Evolutionary conservation across 2,888 invertebrate genomes (phyloP).

Genomic region (Griposia aprilina): DNA sequence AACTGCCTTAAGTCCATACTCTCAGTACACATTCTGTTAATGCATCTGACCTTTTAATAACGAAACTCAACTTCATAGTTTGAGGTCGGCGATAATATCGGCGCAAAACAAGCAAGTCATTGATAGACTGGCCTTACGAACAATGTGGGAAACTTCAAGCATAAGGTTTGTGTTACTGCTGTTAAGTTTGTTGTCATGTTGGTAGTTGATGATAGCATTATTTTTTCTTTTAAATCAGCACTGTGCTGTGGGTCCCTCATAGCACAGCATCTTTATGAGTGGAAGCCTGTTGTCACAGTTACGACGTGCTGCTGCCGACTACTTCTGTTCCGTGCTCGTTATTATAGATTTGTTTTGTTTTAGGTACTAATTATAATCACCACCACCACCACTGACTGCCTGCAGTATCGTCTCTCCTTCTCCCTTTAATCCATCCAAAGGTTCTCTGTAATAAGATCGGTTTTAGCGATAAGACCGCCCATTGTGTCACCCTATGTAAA

Average conservation of each 20-base stretch:
- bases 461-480: too few relatives aligned
- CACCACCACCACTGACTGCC: too few relatives aligned
- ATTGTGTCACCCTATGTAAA: too few relatives aligned
- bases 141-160: slow-evolving; percentile 48
- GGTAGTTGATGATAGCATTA: too few relatives aligned
- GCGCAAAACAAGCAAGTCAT: slow-evolving; percentile 61
- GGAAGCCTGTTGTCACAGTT: background rate
- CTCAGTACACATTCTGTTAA: slow-evolving; percentile 54
- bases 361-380: background rate
- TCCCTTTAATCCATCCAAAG: too few relatives aligned
- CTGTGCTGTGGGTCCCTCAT: too few relatives aligned
- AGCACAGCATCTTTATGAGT: background rate
- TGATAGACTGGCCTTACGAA: slow-evolving; percentile 50
- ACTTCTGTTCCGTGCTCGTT: background rate
- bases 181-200: background rate
- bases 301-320: background rate
- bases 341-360: background rate
- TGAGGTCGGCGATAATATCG: slow-evolving; percentile 68
- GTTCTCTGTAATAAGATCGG: too few relatives aligned
- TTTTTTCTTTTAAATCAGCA: too few relatives aligned
- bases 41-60: slow-evolving; percentile 74
- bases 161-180: background rate
- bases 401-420: too few relatives aligned
- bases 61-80: slow-evolving; percentile 58
- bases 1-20: slow-evolving; percentile 42